A percentile compares a stretch with the other conserved stretches of the same genome.
Conservation (phyloP, 1,140 invertebrate genomes). For the Triops cancriformis region DNA sequence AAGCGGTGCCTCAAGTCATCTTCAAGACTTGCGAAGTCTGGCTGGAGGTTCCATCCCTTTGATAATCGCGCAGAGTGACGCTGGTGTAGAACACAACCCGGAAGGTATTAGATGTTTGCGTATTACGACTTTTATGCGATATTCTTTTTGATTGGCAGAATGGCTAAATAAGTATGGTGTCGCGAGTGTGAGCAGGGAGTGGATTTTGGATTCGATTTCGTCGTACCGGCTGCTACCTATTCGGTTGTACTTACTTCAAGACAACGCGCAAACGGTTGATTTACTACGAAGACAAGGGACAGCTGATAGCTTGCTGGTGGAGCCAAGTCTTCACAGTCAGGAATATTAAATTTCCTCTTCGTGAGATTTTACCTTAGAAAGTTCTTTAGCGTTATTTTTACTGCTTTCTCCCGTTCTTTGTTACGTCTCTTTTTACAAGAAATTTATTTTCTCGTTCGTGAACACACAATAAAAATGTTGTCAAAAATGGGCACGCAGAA, state of each 20-base stretch:
- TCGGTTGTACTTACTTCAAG: neutral
- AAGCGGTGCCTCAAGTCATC: neutral
- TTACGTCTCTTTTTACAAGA: neutral
- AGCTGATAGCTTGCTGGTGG: no score
- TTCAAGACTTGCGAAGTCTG: neutral
- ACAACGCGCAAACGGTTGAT: neutral
- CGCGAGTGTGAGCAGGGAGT: neutral
- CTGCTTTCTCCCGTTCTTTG: neutral
- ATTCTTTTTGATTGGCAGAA: neutral
- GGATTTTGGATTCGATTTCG: neutral
- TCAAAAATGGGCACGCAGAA: neutral
- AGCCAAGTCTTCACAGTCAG: no score
- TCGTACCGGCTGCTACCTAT: neutral
- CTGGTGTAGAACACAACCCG: neutral
- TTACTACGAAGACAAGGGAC: no score
- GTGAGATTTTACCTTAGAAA: no score
- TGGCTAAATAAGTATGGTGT: neutral
- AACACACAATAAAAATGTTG: neutral
- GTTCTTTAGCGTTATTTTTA: neutral
- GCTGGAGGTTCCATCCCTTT: neutral
- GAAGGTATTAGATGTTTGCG: neutral
- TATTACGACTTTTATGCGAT: neutral
- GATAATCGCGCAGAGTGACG: no score
- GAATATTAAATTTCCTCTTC: no score
- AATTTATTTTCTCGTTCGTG: neutral